Conservation (phyloP, 2,888 invertebrate genomes). For the Rhamphomyia laevipes region DNA sequence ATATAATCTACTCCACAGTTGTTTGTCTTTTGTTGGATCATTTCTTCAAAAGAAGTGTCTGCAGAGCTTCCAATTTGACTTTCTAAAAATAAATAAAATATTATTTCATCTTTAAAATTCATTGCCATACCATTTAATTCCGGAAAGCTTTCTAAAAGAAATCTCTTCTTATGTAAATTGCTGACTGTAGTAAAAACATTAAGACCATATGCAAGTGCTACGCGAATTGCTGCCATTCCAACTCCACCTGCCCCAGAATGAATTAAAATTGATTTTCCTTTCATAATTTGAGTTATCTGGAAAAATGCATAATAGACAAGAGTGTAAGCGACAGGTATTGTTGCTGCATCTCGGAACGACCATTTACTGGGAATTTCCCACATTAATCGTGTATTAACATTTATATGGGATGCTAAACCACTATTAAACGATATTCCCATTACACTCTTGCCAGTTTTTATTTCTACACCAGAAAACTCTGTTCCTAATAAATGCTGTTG, state of each 20-base stretch:
- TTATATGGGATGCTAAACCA: slow-evolving; percentile 40
- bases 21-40: slow-evolving; percentile 42
- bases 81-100: neutral
- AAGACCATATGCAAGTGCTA: slow-evolving; percentile 47
- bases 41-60: slow-evolving; percentile 43
- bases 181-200: slow-evolving; percentile 51
- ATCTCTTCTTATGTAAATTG: slow-evolving; percentile 43
- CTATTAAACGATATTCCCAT: slow-evolving; percentile 45
- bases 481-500: slow-evolving; percentile 54
- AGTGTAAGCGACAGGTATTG: slow-evolving; percentile 51
- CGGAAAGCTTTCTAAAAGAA: slow-evolving; percentile 35
- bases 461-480: slow-evolving; percentile 46
- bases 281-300: slow-evolving; percentile 41
- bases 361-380: slow-evolving; percentile 49
- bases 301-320: slow-evolving; percentile 68
- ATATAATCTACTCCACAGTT: slow-evolving; percentile 48
- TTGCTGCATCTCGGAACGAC: slow-evolving; percentile 52
- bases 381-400: neutral
- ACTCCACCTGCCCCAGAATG: slow-evolving; percentile 44
- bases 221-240: slow-evolving; percentile 56
- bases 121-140: slow-evolving; percentile 2
- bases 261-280: slow-evolving; percentile 35
- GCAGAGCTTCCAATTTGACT: slow-evolving; percentile 43
- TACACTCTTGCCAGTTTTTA: slow-evolving; percentile 41
- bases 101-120: too few species aligned